Base-by-base conservation (phyloP, 37 sponge, comb jelly and placozoan species). In the Petrosia ficiformis region DNA sequence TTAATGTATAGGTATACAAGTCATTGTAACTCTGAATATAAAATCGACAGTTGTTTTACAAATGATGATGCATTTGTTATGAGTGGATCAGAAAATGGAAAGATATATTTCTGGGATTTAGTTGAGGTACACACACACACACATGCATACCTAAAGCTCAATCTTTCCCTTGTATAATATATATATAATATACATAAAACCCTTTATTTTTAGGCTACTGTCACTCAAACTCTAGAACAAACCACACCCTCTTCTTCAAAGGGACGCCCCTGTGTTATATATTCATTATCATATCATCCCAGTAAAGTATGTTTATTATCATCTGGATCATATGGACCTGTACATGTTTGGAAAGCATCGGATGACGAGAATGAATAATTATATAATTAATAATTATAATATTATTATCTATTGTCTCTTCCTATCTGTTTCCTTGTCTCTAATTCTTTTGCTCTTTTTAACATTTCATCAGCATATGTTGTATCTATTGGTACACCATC, bases 41-140 rank as follows among this genome's bases (percentile, higher is more conserved):
- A 92, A 66, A 31, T 95, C 39, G 93, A 91, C 79, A 85, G 87
- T 48, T 83, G 83, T 48, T 72, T 90, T 2, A 72, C 93, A 25
- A 85, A 88, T 70, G 93, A 83, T 5, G 96, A 95, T 74, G 81
- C 87, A 30, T 77, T 85, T 71, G 69, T 92, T 2, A 75, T 95
- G 65, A 89, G 96, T 76, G 96, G 96, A 48, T 92, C 96, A 34
- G 96, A 95, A 64, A 90, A 95, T 71, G 96, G 96, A 11, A 76
- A 68, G 39, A 89, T 95, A 10, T 95, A 80, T 70, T 86, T 95
- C 70, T 95, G 96, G 96, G 96, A 95, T 44, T 68, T 95, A 14
- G 93, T 95, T 56, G 94, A 93, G 81, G 94, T 89, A 42, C 33
- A 67, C 39, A n/a, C 22, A 19, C 4, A n/a, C n/a, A n/a, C n/a